These are phyloP conservation scores for rabbit (Oryctolagus cuniculus) DNA, from an alignment of 2,113 vertebrate species.

Conservation along the genomic window mOryCun1.1 NC_091434.1:105506001-105506500, in stretches of 20 bases:
- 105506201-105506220: neutral
- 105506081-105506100: neutral
- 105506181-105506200: neutral
- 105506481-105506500: neutral
- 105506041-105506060: neutral
- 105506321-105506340: neutral
- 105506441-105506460: neutral
- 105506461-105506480: neutral
- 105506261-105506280: constrained; percentile 27
- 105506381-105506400: neutral
- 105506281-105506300: neutral
- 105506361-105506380: neutral
- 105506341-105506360: neutral
- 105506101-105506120: neutral
- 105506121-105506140: neutral
- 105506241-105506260: neutral
- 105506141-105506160: neutral
- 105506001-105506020: neutral
- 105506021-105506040: neutral
- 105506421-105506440: neutral
- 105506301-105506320: neutral
- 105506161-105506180: neutral
- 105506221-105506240: neutral
- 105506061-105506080: neutral
- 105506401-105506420: neutral